These are phyloP conservation scores for Lipophrys pholis DNA, from an alignment of 2,113 vertebrate genomes.

Conservation along the genomic window DNA sequence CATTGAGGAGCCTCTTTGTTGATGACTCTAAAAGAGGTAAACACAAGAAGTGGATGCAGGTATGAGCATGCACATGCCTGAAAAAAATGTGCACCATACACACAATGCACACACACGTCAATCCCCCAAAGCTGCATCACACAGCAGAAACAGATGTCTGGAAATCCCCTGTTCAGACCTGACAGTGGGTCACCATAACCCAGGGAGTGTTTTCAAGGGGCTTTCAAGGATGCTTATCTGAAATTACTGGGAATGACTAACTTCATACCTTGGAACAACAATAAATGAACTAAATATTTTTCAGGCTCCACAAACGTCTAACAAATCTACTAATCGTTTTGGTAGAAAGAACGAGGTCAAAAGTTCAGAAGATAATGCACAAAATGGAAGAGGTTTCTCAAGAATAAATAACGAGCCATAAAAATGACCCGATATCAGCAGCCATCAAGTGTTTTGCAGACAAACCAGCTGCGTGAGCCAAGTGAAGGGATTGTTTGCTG, in stretches of 20 bases:
- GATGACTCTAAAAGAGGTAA: constrained; percentile 26
- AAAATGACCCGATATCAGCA: constrained; percentile 12
- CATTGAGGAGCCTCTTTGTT: constrained; percentile 13
- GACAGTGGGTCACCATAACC: constrained; percentile 39
- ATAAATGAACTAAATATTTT: neutral
- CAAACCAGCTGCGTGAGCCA: neutral
- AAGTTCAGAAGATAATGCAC: constrained; percentile 14
- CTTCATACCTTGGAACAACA: neutral
- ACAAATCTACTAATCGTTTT: neutral
- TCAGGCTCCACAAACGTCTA: neutral
- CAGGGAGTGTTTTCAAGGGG: constrained; percentile 1
- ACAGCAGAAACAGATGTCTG: constrained; percentile 59
- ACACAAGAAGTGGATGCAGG: constrained; percentile 37
- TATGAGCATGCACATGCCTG: constrained; percentile 17
- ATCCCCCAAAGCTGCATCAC: constrained; percentile 18
- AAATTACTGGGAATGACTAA: constrained; percentile 14
- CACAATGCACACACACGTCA: constrained; percentile 1
- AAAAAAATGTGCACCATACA: constrained; percentile 16
- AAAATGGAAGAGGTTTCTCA: neutral
- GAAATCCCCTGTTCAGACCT: constrained; percentile 60
- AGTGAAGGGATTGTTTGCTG: constrained; percentile 19
- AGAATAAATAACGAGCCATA: constrained; percentile 41
- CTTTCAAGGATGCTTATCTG: constrained; percentile 30
- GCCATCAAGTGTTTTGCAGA: constrained; percentile 20
- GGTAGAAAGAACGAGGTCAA: neutral